Conservation (phyloP, 2,888 invertebrate species). For the Dasypogon diadema region DNA sequence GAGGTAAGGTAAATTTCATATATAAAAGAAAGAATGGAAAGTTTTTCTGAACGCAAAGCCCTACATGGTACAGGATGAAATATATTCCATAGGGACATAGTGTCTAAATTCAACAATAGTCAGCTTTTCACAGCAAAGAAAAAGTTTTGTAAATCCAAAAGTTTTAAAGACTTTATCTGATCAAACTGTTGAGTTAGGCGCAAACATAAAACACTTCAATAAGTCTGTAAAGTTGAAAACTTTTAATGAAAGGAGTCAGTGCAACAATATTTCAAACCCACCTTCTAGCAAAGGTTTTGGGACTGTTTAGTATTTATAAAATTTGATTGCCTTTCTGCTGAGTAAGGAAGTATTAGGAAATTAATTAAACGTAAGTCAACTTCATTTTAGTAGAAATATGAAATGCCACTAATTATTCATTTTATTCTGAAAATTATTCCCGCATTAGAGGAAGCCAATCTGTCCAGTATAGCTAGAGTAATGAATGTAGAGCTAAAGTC, state of each 20-base stretch:
- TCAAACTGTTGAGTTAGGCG: constrained; percentile 8
- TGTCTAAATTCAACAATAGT: background rate
- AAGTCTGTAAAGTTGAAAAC: background rate
- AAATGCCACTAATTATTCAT: too few species aligned
- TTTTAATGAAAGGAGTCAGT: background rate
- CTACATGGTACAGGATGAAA: background rate
- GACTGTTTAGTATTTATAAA: too few species aligned
- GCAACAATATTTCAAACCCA: background rate
- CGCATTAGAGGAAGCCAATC: too few species aligned
- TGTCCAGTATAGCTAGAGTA: too few species aligned
- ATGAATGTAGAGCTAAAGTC: too few species aligned
- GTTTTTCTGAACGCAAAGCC: background rate
- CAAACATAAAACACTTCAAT: constrained; percentile 16
- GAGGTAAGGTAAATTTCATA: background rate
- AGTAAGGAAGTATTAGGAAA: too few species aligned
- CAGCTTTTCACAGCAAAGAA: background rate
- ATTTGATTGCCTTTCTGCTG: too few species aligned
- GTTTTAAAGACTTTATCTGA: constrained; percentile 13
- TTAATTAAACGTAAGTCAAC: too few species aligned
- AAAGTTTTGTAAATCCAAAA: constrained; percentile 2
- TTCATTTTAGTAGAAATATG: too few species aligned
- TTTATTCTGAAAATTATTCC: too few species aligned
- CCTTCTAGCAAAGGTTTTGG: too few species aligned
- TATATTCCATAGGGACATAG: background rate
- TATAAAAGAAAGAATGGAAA: background rate